phyloP scores from a whole-genome alignment of 2,888 invertebrate species.

The Amitus sp. region DNA sequence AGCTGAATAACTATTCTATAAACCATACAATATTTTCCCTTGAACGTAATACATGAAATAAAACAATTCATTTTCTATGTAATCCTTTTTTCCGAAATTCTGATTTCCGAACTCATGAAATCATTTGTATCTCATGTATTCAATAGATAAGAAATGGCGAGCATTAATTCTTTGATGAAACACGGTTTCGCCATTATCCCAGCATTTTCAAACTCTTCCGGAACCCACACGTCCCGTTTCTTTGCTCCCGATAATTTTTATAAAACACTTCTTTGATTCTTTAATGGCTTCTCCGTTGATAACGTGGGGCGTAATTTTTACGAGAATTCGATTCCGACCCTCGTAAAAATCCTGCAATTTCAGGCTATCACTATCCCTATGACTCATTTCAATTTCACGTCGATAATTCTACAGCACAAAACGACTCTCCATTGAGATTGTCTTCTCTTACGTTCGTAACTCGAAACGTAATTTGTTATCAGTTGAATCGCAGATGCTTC shows the following conservation, averaged over 20 bases:
- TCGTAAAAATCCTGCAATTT: slow-evolving; percentile 6
- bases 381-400: neutral
- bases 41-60: too few species aligned
- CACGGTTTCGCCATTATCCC: slow-evolving; percentile 59
- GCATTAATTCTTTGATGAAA: slow-evolving; percentile 58
- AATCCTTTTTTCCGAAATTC: too few species aligned
- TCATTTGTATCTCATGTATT: slow-evolving; percentile 18
- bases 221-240: too few species aligned
- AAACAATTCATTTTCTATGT: too few species aligned
- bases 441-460: too few species aligned
- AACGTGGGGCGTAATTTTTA: slow-evolving; percentile 15
- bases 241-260: slow-evolving; percentile 52
- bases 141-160: slow-evolving; percentile 30
- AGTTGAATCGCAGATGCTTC: neutral
- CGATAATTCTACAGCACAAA: neutral
- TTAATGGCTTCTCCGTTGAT: slow-evolving; percentile 27
- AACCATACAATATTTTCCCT: too few species aligned
- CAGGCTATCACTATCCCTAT: neutral
- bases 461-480: too few species aligned
- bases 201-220: slow-evolving; percentile 56
- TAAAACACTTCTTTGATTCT: slow-evolving; percentile 47
- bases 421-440: too few species aligned
- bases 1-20: too few species aligned
- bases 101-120: slow-evolving; percentile 6
- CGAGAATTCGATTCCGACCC: slow-evolving; percentile 13